These are phyloP conservation scores for Benthochromis sp. DNA, from an alignment of 2,113 vertebrate species.

Conservation along the genomic window DNA sequence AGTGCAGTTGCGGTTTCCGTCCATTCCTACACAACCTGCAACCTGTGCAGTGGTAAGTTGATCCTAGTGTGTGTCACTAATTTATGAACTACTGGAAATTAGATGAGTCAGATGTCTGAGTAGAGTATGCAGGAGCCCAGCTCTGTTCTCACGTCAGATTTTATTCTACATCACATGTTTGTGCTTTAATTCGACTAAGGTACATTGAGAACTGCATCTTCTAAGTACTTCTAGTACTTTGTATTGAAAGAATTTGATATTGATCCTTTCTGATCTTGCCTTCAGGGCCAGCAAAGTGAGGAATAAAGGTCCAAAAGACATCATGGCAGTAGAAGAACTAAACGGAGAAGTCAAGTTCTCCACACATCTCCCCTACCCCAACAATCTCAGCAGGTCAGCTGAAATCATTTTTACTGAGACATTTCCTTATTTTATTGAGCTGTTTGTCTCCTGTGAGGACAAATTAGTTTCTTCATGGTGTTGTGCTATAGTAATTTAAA, in stretches of 20 bases:
- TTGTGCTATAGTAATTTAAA: neutral
- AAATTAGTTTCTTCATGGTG: neutral
- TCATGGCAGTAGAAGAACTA: constrained; percentile 93
- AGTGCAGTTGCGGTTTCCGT: constrained; percentile 92
- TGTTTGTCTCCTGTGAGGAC: neutral
- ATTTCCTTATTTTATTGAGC: neutral
- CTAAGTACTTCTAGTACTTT: neutral
- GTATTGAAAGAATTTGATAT: neutral
- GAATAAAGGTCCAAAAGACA: constrained; percentile 92
- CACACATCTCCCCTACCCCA: constrained; percentile 87
- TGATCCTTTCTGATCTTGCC: neutral
- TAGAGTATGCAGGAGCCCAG: neutral
- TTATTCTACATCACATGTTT: neutral
- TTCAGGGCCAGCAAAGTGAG: constrained; percentile 91
- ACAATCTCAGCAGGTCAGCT: constrained; percentile 84
- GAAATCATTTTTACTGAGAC: neutral
- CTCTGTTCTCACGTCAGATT: neutral
- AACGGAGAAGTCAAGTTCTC: constrained; percentile 90
- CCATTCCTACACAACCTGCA: constrained; percentile 96
- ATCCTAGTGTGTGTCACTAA: neutral
- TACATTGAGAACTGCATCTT: neutral
- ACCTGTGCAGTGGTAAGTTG: constrained; percentile 88
- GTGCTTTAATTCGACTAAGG: neutral
- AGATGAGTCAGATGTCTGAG: neutral
- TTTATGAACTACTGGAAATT: accelerated